Evolutionary conservation across 2,113 vertebrate genomes (phyloP), one percentile per base, ranked within the genome.

Genomic region (Chaetops frenatus): DNA sequence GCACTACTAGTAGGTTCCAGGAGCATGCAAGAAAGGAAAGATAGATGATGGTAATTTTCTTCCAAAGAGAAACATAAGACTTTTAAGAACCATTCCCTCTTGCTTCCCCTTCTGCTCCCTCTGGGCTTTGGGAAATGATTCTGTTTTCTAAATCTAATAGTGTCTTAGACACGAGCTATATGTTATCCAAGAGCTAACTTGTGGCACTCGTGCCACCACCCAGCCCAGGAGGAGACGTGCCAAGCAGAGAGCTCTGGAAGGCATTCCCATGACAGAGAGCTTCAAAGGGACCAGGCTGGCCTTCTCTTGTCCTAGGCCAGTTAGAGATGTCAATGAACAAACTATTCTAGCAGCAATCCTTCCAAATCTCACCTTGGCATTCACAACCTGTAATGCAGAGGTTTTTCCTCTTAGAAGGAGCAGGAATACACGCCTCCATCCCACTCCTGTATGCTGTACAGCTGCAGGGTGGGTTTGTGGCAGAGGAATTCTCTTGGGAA

Each of bases 21-120:
- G 88, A 95, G 92, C 91, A 93, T 95, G 90, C 82, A 86, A 96
- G 95, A 71, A 96, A 96, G 94, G 92, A 94, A 97, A 94, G 94
- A 96, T 86, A 95, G 93, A 96, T 96, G 97, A 95, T 40, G 85
- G 90, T 94, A 95, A 96, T 97, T 96, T 96, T 95, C 92, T 94
- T 93, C 87, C 89, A 91, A 95, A 96, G 90, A 94, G 95, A 94
- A 96, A 96, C 88, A 86, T 89, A 94, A 96, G 92, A 92, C 89
- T 96, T 96, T 96, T 53, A 95, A 96, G 94, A 96, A 86, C 84
- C 93, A 93, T 95, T 96, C 73, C 81, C 71, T 81, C 76, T 83
- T 83, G 53, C 90, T 88, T 96, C 82, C 93, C 93, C 92, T 95
- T 91, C 90, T 96, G 95, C 90, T 96, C 94, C 93, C 92, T 93